Percentiles rank a stretch among this genome's conserved stretches.
Evolutionary conservation across 2,797 vertebrate species (phyloP).

Genomic region (Poecilia gillii): DNA sequence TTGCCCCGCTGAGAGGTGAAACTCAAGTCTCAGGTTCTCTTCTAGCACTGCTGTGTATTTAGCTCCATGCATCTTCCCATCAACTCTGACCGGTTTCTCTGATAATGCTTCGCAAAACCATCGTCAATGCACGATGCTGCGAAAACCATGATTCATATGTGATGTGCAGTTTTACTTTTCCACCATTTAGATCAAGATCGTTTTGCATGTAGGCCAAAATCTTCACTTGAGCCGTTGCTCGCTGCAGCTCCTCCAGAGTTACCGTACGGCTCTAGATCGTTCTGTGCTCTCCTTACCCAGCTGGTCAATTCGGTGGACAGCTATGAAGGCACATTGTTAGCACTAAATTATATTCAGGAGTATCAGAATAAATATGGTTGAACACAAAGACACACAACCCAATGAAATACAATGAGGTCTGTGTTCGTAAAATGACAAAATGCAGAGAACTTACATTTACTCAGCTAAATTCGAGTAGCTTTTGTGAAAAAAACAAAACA

Average conservation of each 20-base stretch:
- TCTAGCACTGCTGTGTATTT: background rate
- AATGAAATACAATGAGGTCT: background rate
- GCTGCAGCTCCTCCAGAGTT: background rate
- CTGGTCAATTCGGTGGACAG: background rate
- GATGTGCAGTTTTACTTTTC: background rate
- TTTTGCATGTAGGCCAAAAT: background rate
- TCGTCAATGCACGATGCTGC: background rate
- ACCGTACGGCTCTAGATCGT: background rate
- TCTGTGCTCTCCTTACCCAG: background rate
- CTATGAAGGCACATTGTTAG: background rate
- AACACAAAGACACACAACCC: background rate
- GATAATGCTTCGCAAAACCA: background rate
- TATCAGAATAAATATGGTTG: background rate
- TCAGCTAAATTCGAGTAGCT: background rate
- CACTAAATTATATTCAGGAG: background rate
- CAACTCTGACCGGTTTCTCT: background rate
- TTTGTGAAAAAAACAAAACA: background rate
- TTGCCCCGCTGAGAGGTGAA: background rate
- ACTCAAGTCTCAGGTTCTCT: background rate
- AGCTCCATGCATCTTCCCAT: background rate
- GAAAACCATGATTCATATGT: background rate
- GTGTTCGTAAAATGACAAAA: background rate
- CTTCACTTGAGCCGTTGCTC: background rate
- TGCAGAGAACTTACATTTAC: background rate
- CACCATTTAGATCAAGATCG: background rate